These are phyloP conservation scores for Callaeas wilsoni DNA, from an alignment of 2,113 vertebrate species.

Conservation along the genomic window DNA sequence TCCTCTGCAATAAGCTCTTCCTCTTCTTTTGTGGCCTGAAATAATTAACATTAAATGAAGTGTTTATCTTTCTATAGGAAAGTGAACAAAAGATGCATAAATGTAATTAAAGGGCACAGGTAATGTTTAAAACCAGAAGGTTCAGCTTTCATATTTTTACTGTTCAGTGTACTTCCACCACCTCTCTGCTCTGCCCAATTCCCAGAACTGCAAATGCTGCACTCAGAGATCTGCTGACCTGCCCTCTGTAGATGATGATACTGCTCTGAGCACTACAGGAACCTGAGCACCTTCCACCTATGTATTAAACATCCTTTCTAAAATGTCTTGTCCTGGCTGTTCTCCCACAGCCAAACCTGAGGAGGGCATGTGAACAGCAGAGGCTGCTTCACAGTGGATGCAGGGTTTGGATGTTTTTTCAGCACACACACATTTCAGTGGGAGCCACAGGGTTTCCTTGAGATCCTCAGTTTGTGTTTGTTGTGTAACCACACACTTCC, in stretches of 20 bases:
- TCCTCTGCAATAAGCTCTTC: slow-evolving; percentile 29
- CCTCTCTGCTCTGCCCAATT: neutral
- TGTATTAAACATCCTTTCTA: neutral
- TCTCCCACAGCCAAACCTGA: neutral
- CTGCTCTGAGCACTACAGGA: neutral
- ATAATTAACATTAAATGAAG: neutral
- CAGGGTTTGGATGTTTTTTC: neutral
- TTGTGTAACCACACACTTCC: neutral
- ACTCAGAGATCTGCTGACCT: neutral
- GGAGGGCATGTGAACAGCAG: neutral
- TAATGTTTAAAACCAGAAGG: neutral
- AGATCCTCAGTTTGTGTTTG: neutral
- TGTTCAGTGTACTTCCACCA: neutral
- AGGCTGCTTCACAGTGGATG: neutral
- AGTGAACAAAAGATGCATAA: neutral
- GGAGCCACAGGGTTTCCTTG: neutral
- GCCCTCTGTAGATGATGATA: accelerated
- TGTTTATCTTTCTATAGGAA: neutral
- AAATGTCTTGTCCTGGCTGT: neutral
- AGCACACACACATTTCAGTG: neutral
- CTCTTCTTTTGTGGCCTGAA: neutral
- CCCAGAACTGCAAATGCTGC: neutral
- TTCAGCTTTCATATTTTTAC: neutral
- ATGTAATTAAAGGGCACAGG: neutral
- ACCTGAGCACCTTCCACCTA: neutral